Evolutionary conservation across 2,113 vertebrate species (phyloP).

Genomic region (Chiloscyllium plagiosum): DNA sequence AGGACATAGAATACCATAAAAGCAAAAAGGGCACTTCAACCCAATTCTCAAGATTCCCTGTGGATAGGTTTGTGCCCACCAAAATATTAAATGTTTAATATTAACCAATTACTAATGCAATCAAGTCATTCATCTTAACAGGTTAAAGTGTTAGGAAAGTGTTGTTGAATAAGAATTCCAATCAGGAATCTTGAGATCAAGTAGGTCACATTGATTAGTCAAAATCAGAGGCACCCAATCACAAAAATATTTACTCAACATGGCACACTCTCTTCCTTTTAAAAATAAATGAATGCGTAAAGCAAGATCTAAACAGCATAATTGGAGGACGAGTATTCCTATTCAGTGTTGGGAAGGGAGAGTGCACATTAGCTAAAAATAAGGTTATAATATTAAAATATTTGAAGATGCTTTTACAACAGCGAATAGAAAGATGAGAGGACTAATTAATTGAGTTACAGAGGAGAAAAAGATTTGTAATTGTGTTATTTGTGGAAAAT

Average conservation of each 20-base stretch:
- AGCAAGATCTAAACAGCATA: not conserved
- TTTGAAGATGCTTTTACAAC: not conserved
- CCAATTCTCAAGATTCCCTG: not conserved
- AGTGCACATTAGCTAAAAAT: not conserved
- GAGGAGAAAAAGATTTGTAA: not conserved
- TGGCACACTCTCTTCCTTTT: not conserved
- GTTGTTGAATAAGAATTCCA: not conserved
- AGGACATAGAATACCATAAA: not conserved
- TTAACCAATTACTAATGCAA: not conserved
- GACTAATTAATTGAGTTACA: not conserved
- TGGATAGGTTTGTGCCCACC: not conserved
- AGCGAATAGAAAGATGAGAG: not conserved
- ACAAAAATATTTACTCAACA: not conserved
- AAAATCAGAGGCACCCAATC: not conserved
- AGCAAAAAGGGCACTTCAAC: not conserved
- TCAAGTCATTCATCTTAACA: not conserved
- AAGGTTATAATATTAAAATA: not conserved
- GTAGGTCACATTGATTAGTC: not conserved
- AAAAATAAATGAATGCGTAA: not conserved
- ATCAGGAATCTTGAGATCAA: not conserved
- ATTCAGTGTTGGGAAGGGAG: not conserved
- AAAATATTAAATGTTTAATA: not conserved
- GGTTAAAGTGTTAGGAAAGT: not conserved
- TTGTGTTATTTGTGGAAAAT: not conserved
- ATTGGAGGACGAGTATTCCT: not conserved